Evolutionary conservation across 2,797 vertebrate species (phyloP).

Genomic region (Rhinophrynus dorsalis): DNA sequence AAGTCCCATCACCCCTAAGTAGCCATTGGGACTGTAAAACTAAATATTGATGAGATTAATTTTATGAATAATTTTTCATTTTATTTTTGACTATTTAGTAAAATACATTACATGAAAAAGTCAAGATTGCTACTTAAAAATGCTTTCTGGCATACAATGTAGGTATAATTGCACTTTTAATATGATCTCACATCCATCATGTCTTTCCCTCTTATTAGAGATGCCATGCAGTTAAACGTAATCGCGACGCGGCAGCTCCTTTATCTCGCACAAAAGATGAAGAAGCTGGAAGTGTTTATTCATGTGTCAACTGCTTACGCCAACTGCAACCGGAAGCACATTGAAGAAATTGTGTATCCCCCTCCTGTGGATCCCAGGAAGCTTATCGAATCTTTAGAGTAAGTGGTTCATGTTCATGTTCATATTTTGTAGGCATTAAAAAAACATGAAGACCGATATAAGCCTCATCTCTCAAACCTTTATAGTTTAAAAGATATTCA

Average conservation of each 20-base stretch:
- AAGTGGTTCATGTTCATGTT: conserved; percentile 63
- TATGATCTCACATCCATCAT: neutral
- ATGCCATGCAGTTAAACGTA: conserved; percentile 94
- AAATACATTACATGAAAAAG: too few relatives aligned
- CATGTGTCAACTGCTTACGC: conserved; percentile 95
- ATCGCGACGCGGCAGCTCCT: conserved; percentile 90
- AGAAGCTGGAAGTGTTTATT: conserved; percentile 89
- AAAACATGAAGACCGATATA: too few relatives aligned
- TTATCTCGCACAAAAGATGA: conserved; percentile 84
- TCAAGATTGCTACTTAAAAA: too few relatives aligned
- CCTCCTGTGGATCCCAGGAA: conserved; percentile 92
- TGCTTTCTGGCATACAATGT: too few relatives aligned
- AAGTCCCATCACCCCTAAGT: too few relatives aligned
- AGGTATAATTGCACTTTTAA: neutral
- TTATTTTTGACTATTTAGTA: too few relatives aligned
- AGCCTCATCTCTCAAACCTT: too few relatives aligned
- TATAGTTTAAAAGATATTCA: too few relatives aligned
- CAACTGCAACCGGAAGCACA: conserved; percentile 90
- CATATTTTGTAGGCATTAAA: too few relatives aligned
- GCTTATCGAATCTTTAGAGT: conserved; percentile 92
- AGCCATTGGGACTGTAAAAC: too few relatives aligned
- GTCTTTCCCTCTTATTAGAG: conserved; percentile 65
- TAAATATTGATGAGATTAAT: too few relatives aligned
- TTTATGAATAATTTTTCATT: too few relatives aligned
- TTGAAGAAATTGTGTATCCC: conserved; percentile 90